These are phyloP conservation scores for Bombus cullumanus DNA, from an alignment of 1,140 invertebrate species.

Conservation along the genomic window DNA sequence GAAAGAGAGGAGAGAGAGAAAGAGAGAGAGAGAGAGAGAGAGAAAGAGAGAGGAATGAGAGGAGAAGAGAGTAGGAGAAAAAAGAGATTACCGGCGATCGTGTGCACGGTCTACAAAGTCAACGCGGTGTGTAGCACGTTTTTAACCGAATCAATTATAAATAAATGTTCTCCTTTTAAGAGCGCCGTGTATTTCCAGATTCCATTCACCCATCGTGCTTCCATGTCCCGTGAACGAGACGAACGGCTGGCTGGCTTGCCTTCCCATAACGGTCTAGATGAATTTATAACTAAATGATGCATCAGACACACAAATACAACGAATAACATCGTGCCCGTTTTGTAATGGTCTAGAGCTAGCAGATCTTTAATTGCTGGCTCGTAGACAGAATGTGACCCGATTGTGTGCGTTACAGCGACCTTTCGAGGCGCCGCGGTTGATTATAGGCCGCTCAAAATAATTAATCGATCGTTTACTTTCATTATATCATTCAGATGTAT, in stretches of 20 bases:
- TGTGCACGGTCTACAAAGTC: not conserved
- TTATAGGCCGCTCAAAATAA: not conserved
- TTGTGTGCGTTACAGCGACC: not conserved
- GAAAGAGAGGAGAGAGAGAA: not conserved
- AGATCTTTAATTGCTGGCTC: not conserved
- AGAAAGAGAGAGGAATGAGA: not conserved
- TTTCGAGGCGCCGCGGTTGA: not conserved
- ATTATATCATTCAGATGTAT: not conserved
- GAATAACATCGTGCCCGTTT: not conserved
- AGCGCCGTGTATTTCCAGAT: slow-evolving; percentile 34
- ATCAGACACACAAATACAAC: not conserved
- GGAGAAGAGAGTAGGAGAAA: not conserved
- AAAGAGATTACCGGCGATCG: not conserved
- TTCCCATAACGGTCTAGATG: not conserved
- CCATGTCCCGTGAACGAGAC: not conserved
- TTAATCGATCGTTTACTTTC: not conserved
- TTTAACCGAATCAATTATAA: slow-evolving; percentile 49
- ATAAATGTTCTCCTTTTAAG: slow-evolving; percentile 37
- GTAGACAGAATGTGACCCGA: not conserved
- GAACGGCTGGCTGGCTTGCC: too few relatives aligned
- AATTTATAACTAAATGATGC: not conserved
- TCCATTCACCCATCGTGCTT: slow-evolving; percentile 5
- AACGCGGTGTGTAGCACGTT: not conserved
- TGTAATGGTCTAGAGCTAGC: too few relatives aligned
- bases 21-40: not conserved